Conservation (phyloP, 2,113 vertebrate genomes). For the Zosterops japonicus region DNA sequence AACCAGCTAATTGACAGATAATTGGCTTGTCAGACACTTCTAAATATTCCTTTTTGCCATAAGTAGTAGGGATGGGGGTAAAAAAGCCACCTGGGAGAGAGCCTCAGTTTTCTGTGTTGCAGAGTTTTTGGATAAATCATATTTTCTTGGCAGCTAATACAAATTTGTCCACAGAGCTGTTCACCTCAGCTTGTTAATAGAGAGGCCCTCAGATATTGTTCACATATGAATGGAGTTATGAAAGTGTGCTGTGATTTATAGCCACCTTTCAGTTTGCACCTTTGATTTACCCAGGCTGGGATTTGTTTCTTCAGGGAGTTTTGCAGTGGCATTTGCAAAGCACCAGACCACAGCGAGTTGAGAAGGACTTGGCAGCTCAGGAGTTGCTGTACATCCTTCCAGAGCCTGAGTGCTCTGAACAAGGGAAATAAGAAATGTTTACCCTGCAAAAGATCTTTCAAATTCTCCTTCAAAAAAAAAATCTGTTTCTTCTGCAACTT, state of each 20-base stretch:
- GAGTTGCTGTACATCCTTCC: not conserved
- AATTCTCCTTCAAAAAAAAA: not conserved
- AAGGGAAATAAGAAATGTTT: not conserved
- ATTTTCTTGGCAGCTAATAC: constrained; percentile 3
- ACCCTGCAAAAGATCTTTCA: not conserved
- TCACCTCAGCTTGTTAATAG: not conserved
- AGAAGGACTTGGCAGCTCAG: not conserved
- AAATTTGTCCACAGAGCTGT: not conserved
- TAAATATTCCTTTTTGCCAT: not conserved
- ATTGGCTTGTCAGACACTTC: not conserved
- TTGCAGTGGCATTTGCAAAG: not conserved
- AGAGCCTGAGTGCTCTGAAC: not conserved
- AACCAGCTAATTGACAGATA: not conserved
- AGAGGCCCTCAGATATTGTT: not conserved
- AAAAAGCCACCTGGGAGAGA: not conserved
- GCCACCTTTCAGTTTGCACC: not conserved
- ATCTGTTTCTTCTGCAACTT: not conserved
- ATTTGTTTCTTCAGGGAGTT: not conserved
- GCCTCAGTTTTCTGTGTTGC: not conserved
- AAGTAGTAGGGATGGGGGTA: not conserved
- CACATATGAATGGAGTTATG: not conserved
- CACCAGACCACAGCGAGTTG: not conserved
- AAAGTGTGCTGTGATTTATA: constrained; percentile 18
- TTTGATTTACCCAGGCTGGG: not conserved
- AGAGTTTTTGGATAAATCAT: not conserved